Base-by-base conservation (phyloP, 2,888 invertebrate genomes). In the Cheilosia vulpina region DNA sequence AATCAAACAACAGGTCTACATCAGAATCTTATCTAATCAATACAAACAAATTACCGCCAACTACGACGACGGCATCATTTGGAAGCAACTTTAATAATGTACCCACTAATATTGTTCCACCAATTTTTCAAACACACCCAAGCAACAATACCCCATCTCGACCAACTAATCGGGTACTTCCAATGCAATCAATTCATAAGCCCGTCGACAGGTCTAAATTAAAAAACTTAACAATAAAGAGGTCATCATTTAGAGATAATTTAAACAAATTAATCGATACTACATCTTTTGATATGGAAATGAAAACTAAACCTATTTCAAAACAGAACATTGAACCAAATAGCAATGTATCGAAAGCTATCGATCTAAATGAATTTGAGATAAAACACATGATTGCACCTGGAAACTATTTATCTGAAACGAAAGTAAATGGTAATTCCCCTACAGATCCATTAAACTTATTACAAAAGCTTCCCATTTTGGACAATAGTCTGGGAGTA, bases 91-190 rank as follows among this genome's bases (percentile, higher is more conserved):
- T 95, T 88, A 93, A 93, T 81, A 93, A 94, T 43, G 94, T 95
- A 88, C 95, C 95, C 19, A 95, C 95, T 13, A 96, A 95, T 90
- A 94, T 96, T 66, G 96, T 96, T 0, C 95, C 95, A 89, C 96
- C 96, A 1, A 94, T 95, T 69, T 93, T 93, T 57, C 94, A 94
- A 92, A 89, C 60, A 89, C 90, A 27, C 90, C 91, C 52, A 92
- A 52, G 60, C 72, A 79, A 87, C 71, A 87, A 84, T 53, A 87
- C 87, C 41, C 15, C 69, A 73, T 93, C 93, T 91, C 93, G 96
- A 78, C 96, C 96, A 52, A 96, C 96, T 93, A 96, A 96, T 90
- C 93, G 96, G 85, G 96, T 96, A 1, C 90, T 96, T 65, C 96
- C 96, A 11, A 95, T 96, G 94, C 96, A 96, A 89, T 95, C 96